Conservation (phyloP, 2,888 invertebrate genomes). For the Epinotia nisella region DNA sequence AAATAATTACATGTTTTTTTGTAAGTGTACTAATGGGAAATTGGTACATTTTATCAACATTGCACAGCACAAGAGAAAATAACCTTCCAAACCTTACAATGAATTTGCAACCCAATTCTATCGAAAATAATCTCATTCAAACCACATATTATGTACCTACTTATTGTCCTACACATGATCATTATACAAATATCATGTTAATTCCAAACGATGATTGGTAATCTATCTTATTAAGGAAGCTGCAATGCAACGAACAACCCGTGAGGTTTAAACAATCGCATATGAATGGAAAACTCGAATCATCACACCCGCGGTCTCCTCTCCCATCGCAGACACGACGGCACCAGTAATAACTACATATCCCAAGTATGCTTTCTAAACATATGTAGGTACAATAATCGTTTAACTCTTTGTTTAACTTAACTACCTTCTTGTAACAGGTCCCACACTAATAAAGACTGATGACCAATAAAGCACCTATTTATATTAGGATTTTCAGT, state of each 20-base stretch:
- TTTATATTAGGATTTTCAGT: slow-evolving; percentile 12
- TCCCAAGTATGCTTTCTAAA: slow-evolving; percentile 17
- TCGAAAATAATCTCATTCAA: too few relatives aligned
- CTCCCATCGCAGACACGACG: slow-evolving; percentile 3
- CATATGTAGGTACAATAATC: slow-evolving; percentile 9
- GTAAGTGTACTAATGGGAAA: too few relatives aligned
- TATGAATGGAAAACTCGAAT: not conserved
- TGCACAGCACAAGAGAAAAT: too few relatives aligned
- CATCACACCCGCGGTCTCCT: not conserved
- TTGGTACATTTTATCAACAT: too few relatives aligned
- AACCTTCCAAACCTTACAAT: too few relatives aligned
- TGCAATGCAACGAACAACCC: too few relatives aligned
- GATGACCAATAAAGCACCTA: slow-evolving; percentile 12
- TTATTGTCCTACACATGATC: too few relatives aligned
- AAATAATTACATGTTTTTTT: too few relatives aligned
- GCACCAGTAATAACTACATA: slow-evolving; percentile 14
- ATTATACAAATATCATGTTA: too few relatives aligned
- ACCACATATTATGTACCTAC: too few relatives aligned
- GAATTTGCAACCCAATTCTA: too few relatives aligned
- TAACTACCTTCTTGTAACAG: slow-evolving; percentile 9
- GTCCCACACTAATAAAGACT: slow-evolving; percentile 9
- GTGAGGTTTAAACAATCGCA: not conserved
- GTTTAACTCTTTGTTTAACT: slow-evolving; percentile 12
- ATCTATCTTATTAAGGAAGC: not conserved
- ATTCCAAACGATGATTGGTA: too few relatives aligned